Base-by-base conservation (phyloP, 2,113 vertebrate species). In the Barbus barbus region DNA sequence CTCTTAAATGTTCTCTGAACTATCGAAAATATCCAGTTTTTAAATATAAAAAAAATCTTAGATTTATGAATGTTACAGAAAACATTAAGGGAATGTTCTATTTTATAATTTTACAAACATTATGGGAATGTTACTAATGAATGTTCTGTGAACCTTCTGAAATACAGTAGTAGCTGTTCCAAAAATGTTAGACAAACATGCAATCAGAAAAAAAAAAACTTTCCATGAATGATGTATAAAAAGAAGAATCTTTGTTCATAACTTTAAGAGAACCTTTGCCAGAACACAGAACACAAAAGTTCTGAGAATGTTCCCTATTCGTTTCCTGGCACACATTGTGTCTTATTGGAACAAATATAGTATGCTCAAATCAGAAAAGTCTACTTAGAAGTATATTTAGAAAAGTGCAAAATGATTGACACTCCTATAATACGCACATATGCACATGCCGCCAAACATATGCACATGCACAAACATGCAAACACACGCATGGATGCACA, bases 401-500 rank as follows among this genome's bases (percentile, higher is more conserved):
- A 41, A 61, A 63, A 44, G 60, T 48, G 16, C 7, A 31, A 53
- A 53, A 33, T 33, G 44, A 33, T 11, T 31, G 73, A 76, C 46
- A 33, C 26, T 53, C 28, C 46, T 38, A 20, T 53, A 76, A 76
- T 53, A 76, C 1, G 26, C 11, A 51, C 60, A 48, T 22, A 65
- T 46, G 36, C 36, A 48, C 60, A 7, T 6, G 3, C 4, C 0
- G 24, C 11, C 3, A 51, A 81, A 51, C 56, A 83, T 76, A 76
- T 76, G 74, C 82, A 58, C 69, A 73, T 60, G 41, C 69, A n/a
- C 72, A 83, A 41, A 44, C 53, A 63, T 63, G 28, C 51, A 65
- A 73, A 77, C 18, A 31, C 38, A 63, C 24, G 26, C 74, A 36
- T 33, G 48, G 44, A 13, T 56, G 53, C 72, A 65, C 71, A 65